phyloP scores from a whole-genome alignment of 2,888 invertebrate genomes.

The Ophion costatus region DNA sequence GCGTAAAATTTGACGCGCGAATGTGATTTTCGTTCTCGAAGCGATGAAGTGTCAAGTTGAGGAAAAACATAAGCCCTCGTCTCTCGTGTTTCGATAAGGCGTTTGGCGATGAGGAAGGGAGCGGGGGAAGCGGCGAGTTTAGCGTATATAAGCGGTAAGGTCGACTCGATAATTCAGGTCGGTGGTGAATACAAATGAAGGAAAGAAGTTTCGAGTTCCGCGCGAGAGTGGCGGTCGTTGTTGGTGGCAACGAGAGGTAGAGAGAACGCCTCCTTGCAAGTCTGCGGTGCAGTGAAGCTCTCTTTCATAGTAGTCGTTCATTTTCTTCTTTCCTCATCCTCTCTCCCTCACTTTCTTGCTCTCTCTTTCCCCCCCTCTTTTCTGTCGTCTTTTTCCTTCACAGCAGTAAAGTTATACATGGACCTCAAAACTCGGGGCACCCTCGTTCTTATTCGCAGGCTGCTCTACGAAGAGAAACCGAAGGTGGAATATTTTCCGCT shows the following conservation, averaged over 20 bases:
- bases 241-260: slow-evolving; percentile 10
- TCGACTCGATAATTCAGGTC: slow-evolving; percentile 49
- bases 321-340: slow-evolving; percentile 31
- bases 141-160: slow-evolving; percentile 30
- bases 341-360: slow-evolving; percentile 3
- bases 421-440: slow-evolving; percentile 60
- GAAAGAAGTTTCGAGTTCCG: slow-evolving; percentile 50
- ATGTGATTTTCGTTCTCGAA: slow-evolving; percentile 15
- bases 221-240: slow-evolving; percentile 36
- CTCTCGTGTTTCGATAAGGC: slow-evolving; percentile 48
- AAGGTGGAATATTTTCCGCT: slow-evolving; percentile 69
- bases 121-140: neutral
- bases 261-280: slow-evolving; percentile 33
- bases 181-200: slow-evolving; percentile 53
- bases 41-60: slow-evolving; percentile 35
- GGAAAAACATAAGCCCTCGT: slow-evolving; percentile 30
- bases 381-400: slow-evolving; percentile 3
- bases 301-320: slow-evolving; percentile 42
- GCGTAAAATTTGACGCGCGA: neutral
- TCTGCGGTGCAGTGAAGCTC: slow-evolving; percentile 40
- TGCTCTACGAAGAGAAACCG: slow-evolving; percentile 49
- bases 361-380: slow-evolving; percentile 2
- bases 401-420: slow-evolving; percentile 56
- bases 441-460: slow-evolving; percentile 42
- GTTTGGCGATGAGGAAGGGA: neutral